Percentiles rank a stretch among this genome's conserved stretches.
Conservation (phyloP, 2,113 vertebrate genomes). For the Nipponia nippon region DNA sequence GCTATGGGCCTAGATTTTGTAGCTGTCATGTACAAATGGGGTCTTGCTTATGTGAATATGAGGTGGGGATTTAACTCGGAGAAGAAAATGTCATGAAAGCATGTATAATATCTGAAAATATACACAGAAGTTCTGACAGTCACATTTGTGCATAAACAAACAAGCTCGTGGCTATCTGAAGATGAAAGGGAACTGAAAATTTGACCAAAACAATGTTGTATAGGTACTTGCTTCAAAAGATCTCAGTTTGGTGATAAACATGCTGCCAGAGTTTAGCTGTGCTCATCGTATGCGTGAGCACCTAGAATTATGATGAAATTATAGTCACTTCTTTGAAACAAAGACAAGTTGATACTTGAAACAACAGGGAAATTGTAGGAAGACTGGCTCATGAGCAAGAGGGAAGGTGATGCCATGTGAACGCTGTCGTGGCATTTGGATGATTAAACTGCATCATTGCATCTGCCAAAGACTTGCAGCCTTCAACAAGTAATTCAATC, state of each 20-base stretch:
- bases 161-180: fast-evolving
- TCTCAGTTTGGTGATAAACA: background rate
- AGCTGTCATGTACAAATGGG: background rate
- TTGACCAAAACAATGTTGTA: background rate
- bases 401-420: background rate
- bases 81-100: background rate
- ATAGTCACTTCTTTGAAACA: background rate
- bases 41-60: background rate
- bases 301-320: background rate
- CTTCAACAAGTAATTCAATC: background rate
- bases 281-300: background rate
- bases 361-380: background rate
- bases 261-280: background rate
- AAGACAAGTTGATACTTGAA: background rate
- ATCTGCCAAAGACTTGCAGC: background rate
- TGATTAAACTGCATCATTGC: background rate
- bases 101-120: background rate
- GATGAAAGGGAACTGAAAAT: background rate
- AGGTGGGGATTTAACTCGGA: background rate
- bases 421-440: background rate
- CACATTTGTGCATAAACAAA: background rate
- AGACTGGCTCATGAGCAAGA: background rate
- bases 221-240: fast-evolving
- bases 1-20: background rate
- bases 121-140: background rate